phyloP scores from a whole-genome alignment of 2,797 vertebrate species.

The Cossypha niveicapilla region DNA sequence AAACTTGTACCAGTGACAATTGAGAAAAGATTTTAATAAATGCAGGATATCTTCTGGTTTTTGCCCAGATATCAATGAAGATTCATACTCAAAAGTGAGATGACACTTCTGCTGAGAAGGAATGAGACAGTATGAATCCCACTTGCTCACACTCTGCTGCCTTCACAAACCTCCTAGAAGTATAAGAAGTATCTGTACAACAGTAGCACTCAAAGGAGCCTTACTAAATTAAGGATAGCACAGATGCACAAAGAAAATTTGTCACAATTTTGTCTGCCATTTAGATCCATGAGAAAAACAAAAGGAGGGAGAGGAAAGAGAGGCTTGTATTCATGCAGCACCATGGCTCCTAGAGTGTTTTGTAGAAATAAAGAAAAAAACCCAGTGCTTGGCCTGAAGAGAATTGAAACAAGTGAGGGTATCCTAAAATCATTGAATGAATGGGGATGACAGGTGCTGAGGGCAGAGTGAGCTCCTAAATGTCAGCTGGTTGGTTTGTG shows the following conservation, averaged over 20 bases:
- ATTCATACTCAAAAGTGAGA: not conserved
- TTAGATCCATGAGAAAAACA: not conserved
- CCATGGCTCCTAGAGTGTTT: not conserved
- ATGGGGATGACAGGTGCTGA: not conserved
- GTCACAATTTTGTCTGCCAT: not conserved
- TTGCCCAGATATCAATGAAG: not conserved
- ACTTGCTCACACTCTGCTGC: not conserved
- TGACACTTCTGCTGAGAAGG: not conserved
- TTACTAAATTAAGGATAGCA: not conserved
- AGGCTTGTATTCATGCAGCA: not conserved
- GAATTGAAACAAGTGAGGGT: not conserved
- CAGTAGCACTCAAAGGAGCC: not conserved
- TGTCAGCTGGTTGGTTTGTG: not conserved
- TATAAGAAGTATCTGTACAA: not conserved
- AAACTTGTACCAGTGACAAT: not conserved
- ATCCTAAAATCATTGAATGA: not conserved
- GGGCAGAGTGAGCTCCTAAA: not conserved
- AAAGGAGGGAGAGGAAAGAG: not conserved
- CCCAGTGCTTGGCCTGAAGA: not conserved
- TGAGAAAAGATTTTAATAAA: not conserved
- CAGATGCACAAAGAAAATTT: not conserved
- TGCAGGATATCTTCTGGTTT: not conserved
- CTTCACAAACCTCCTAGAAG: not conserved
- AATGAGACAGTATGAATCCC: not conserved
- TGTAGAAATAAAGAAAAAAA: not conserved